Base-by-base conservation (phyloP, 2,797 vertebrate genomes). In the Jordanella pulchra region DNA sequence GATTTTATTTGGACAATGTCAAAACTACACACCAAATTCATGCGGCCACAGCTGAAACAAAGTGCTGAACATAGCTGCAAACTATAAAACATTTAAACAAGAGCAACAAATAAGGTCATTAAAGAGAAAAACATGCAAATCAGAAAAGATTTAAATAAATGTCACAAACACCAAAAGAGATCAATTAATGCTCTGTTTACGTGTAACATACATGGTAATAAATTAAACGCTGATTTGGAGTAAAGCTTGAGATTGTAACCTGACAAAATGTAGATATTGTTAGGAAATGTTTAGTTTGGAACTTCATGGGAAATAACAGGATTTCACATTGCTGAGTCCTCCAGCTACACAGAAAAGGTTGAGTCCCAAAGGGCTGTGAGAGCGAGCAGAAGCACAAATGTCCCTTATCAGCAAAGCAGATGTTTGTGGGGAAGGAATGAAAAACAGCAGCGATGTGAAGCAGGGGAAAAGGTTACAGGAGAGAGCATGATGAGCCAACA, bases 381-480 rank as follows among this genome's bases (percentile, higher is more conserved):
- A 67, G 64, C 54, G 60, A 71, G 69, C 73, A 15, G 55, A 67
- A 69, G 72, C 70, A 79, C 66, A 82, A 73, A 86, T 75, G 88
- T 86, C 79, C 61, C 72, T 81, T 87, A 85, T 90, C 86, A 81
- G 65, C 4, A 79, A 73, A 76, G 80, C 86, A 84, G 81, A 82
- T 73, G 86, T 86, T 82, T 71, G 35, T 70, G 51, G 60, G 65
- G 71, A 78, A 80, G 78, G 82, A 86, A 89, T 84, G 76, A 88
- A 85, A 86, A 88, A 82, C 85, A 88, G 78, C 65, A 78, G 72
- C 55, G 75, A 89, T 86, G 83, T 76, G 84, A 73, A 78, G 72
- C 70, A 5, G 53, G 27, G 58, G 73, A 64, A 79, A 89, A 90
- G 86, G 87, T 89, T 79, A 83, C 67, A 48, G 60, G 11, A 74